phyloP scores from a whole-genome alignment of 2,888 invertebrate genomes.

The Loripinus fragilis region DNA sequence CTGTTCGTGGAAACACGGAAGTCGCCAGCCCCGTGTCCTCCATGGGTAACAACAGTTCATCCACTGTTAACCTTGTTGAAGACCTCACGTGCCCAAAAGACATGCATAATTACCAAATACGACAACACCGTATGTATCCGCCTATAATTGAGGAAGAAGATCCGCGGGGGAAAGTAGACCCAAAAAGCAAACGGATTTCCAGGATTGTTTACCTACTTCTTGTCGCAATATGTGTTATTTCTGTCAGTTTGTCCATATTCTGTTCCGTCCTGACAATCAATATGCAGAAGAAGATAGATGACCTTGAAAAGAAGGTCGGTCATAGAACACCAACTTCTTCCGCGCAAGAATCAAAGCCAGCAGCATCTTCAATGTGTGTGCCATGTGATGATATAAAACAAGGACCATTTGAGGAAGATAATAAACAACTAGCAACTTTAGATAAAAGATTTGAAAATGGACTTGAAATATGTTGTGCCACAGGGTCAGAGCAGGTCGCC shows the following conservation, averaged over 20 bases:
- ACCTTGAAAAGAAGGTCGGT: not conserved
- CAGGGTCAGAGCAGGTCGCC: conserved; percentile 47
- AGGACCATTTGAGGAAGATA: conserved; percentile 61
- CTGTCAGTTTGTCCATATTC: not conserved
- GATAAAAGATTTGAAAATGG: conserved; percentile 40
- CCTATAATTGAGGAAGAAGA: conserved; percentile 1
- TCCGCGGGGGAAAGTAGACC: too few species aligned
- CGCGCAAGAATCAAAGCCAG: not conserved
- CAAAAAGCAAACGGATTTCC: not conserved
- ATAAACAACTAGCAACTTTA: conserved; percentile 32
- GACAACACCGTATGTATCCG: not conserved
- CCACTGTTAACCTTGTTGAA: not conserved
- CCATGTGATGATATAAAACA: conserved; percentile 53
- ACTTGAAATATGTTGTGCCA: conserved; percentile 54
- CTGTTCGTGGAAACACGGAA: not conserved
- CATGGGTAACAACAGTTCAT: not conserved
- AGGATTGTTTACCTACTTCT: not conserved
- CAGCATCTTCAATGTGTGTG: conserved; percentile 42
- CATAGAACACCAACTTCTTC: not conserved
- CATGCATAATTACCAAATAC: not conserved
- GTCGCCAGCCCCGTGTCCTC: not conserved
- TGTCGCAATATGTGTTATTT: not conserved
- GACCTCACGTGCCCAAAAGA: not conserved
- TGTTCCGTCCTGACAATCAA: not conserved
- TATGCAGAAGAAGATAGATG: not conserved